A percentile compares a stretch with the other conserved stretches of the same genome.
phyloP scores from a whole-genome alignment of 2,797 vertebrate species.

The Leuciscus waleckii region DNA sequence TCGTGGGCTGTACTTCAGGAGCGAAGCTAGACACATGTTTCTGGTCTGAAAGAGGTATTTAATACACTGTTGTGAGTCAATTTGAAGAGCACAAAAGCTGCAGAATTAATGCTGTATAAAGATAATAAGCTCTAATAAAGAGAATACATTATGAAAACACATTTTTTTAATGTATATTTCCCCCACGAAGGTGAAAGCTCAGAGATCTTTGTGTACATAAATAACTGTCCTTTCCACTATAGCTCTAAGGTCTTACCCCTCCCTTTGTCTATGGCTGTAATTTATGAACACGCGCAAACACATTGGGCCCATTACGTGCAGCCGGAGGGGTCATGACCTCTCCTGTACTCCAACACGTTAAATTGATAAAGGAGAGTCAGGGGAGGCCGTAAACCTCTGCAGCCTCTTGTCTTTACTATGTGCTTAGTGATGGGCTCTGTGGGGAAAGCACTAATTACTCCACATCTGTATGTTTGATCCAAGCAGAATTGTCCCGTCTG shows the following conservation, averaged over 20 bases:
- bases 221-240: conserved; percentile 72
- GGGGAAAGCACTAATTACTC: conserved; percentile 99
- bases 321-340: conserved; percentile 94
- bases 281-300: conserved; percentile 58
- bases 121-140: conserved; percentile 7
- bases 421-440: conserved; percentile 90
- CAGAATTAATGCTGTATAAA: not conserved
- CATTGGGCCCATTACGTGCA: conserved; percentile 92
- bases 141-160: not conserved
- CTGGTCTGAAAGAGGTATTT: conserved; percentile 63
- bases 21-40: conserved; percentile 82
- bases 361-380: conserved; percentile 98
- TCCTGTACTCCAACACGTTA: conserved; percentile 95
- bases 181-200: conserved; percentile 3
- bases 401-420: conserved; percentile 96
- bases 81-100: not conserved
- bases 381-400: conserved; percentile 84
- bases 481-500: conserved; percentile 98
- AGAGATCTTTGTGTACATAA: conserved; percentile 50
- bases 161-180: conserved; percentile 20
- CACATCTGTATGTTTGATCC: conserved; percentile 99
- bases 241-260: conserved; percentile 79
- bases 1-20: conserved; percentile 89
- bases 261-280: conserved; percentile 66
- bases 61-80: conserved; percentile 15